Base-by-base conservation (phyloP, 1,140 invertebrate genomes). In the Papilio polytes region DNA sequence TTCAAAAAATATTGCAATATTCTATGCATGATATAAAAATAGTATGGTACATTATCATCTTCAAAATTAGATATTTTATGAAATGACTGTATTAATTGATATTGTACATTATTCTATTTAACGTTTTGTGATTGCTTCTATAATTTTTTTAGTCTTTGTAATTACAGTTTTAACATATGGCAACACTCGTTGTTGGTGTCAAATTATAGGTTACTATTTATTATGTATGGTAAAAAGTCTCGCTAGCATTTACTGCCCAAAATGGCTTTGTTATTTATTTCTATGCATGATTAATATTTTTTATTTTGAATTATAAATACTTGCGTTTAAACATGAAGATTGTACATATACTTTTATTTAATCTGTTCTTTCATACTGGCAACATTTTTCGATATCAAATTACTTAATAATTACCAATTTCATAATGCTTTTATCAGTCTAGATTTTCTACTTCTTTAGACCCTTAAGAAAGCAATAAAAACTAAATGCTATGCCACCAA, bases 161-260 rank as follows among this genome's bases (percentile, higher is more conserved):
- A 31, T 70, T 36, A 70, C 13, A 15, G 31, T 70, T 70, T 70
- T 70, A 31, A 63, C 48, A 31, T 36, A 31, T 59, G 26, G 59
- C 20, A 70, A 70, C 26, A 70, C 26, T 70, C 1, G 12, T 70
- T 18, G 18, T 4, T 70, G 4, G 26, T 15, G 22, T 31, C 63
- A 22, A 63, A 59, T 66, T 26, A 66, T 66, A 66, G 15, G 13
- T 80, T 51, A 53, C 26, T 76, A 74, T 53, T 74, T 74, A 22
- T 80, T 72, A 13, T 80, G 41, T 80, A 80, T 73, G 51, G 22
- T 72, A 66, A 81, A 82, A 79, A 74, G 77, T 78, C 81, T 82
- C 81, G 79, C 81, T 80, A 80, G 63, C 79, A 70, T 70, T 70
- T 70, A 63, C 12, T 63, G 20, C 22, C 13, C 59, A 63, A 63